Base-by-base conservation (phyloP, 2,113 vertebrate genomes). In the Pterocles gutturalis region DNA sequence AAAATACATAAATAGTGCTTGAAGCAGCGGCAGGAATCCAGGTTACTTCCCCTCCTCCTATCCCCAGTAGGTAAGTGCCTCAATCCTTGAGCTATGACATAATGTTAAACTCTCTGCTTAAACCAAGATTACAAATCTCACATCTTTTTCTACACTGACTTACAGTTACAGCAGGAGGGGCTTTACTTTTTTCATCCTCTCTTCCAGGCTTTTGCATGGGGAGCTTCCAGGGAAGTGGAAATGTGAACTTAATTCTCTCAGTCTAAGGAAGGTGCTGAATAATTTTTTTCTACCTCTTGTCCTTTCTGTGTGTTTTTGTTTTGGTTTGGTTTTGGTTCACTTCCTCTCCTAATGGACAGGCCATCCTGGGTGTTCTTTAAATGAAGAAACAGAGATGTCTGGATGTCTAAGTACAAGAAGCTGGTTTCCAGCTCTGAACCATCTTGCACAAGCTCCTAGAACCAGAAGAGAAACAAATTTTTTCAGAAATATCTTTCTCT, bases 1-100 rank as follows among this genome's bases (percentile, higher is more conserved):
- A 96, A 92, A 65, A 84, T 89, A 87, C 36, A 81, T 82, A 96
- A 94, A 84, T 4, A 93, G 53, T 57, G 83, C 94, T 96, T 51
- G 72, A 95, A 84, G 93, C 55, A 91, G 69, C 38, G 78, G 60
- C 83, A 51, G 94, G 89, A 92, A 96, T 84, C 65, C 77, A 91
- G 77, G 87, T 79, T 94, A 51, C 38, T 80, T 92, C 69, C 51
- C 51, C 79, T 83, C 21, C 51, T 93, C n/a, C 60, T 95, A 89
- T 25, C 26, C 48, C 45, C 8, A 78, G 55, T 84, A 96, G 61
- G 48, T 77, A 83, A 90, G 49, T 34, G 41, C 22, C 67, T 97
- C 76, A 88, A 86, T 95, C 86, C 76, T 75, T 92, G 36, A 96
- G 80, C 80, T 87, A 78, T 62, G 60, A 96, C 93, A 90, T 81